These are phyloP conservation scores for Philereme transversata DNA, from an alignment of 2,888 invertebrate species.

Conservation along the genomic window DNA sequence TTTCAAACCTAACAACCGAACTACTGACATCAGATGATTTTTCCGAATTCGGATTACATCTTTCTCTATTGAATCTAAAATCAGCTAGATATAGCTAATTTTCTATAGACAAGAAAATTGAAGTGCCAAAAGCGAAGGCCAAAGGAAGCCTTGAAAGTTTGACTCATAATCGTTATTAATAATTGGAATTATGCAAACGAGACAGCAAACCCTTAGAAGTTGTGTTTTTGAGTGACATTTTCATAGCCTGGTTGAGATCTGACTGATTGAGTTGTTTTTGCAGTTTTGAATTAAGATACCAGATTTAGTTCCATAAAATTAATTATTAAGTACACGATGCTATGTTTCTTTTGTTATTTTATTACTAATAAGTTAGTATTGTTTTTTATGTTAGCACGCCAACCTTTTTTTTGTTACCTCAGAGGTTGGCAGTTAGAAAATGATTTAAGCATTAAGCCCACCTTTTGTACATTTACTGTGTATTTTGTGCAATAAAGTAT, in stretches of 20 bases:
- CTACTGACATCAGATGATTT: too few relatives aligned
- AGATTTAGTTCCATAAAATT: background rate
- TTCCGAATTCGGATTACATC: too few relatives aligned
- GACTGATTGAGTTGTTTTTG: conserved; percentile 23
- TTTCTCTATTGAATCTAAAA: conserved; percentile 1
- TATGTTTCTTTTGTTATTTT: too few relatives aligned
- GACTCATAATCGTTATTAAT: conserved; percentile 60
- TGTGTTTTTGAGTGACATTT: conserved; percentile 51
- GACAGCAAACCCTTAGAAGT: conserved; percentile 40
- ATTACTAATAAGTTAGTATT: too few relatives aligned
- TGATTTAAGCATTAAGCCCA: too few relatives aligned
- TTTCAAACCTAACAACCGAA: too few relatives aligned
- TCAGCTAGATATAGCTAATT: background rate
- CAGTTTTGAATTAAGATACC: conserved; percentile 13
- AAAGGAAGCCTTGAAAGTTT: conserved; percentile 46
- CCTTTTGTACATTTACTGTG: too few relatives aligned
- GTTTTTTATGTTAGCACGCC: too few relatives aligned
- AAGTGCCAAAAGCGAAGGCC: background rate
- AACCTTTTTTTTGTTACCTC: too few relatives aligned
- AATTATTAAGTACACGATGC: too few relatives aligned
- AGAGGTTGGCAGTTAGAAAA: too few relatives aligned
- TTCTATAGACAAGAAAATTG: background rate
- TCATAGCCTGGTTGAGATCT: conserved; percentile 10
- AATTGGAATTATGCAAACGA: conserved; percentile 74
- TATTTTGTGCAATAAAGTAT: too few relatives aligned